Percentiles rank a stretch among this genome's conserved stretches.
phyloP scores from a whole-genome alignment of 2,888 invertebrate species.

The Ypsolopha sequella region DNA sequence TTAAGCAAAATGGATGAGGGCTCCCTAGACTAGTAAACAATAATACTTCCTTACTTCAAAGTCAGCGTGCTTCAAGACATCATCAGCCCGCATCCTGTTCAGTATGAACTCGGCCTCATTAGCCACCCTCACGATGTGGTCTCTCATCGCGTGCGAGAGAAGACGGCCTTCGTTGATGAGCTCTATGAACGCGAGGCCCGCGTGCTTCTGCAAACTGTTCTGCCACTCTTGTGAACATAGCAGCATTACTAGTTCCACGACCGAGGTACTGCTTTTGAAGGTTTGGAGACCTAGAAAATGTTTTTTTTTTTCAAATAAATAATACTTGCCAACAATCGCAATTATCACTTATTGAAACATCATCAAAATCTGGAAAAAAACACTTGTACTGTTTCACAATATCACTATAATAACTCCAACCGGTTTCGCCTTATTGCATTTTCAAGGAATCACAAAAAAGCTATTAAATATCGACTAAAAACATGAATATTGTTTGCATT shows the following conservation, averaged over 20 bases:
- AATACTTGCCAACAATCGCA: neutral
- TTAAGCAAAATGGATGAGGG: neutral
- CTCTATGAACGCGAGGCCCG: constrained; percentile 99
- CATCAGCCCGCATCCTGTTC: constrained; percentile 98
- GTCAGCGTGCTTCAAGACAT: constrained; percentile 98
- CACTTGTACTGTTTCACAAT: no score
- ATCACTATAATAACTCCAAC: no score
- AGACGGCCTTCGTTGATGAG: constrained; percentile 98
- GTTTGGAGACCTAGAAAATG: constrained; percentile 85
- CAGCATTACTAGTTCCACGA: constrained; percentile 99
- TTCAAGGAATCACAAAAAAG: neutral
- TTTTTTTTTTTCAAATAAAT: neutral
- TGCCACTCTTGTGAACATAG: constrained; percentile 99
- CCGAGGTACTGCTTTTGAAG: constrained; percentile 96
- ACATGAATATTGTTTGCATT: no score
- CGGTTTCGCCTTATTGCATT: neutral
- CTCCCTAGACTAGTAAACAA: neutral
- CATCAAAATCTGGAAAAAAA: no score
- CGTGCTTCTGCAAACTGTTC: constrained; percentile 99
- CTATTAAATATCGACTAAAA: no score
- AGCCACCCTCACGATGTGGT: constrained; percentile 98
- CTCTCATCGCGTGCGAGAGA: constrained; percentile 98
- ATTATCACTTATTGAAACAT: no score
- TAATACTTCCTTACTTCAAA: constrained; percentile 74
- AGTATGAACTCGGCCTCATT: constrained; percentile 99